A percentile compares a stretch with the other conserved stretches of the same genome.
Evolutionary conservation across 2,888 invertebrate genomes (phyloP).

Genomic region (Cryptus viduatorius): DNA sequence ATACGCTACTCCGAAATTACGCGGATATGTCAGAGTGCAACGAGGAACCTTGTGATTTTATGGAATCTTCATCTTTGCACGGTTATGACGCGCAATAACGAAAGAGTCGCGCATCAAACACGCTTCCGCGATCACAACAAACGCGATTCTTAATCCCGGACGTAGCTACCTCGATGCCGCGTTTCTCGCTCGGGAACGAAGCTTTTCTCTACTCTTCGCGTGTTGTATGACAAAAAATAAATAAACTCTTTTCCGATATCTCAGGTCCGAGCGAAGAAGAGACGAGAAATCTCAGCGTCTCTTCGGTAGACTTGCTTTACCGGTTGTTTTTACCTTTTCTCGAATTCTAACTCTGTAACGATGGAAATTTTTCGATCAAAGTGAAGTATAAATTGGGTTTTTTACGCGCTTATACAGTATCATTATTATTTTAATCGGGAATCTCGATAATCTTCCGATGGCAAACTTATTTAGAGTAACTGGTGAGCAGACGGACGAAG

Average conservation of each 20-base stretch:
- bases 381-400: not conserved
- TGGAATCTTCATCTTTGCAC: constrained; percentile 35
- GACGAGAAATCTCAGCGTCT: constrained; percentile 1
- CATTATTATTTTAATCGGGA: not conserved
- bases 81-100: not conserved
- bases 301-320: not conserved
- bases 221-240: not conserved
- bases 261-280: not conserved
- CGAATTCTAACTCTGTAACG: not conserved
- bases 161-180: not conserved
- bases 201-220: not conserved
- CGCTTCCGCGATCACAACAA: not conserved
- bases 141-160: not conserved
- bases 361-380: constrained; percentile 34
- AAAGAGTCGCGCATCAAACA: not conserved
- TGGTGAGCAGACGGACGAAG: too few relatives aligned
- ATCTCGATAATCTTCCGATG: too few relatives aligned
- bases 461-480: too few relatives aligned
- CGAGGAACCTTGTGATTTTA: constrained; percentile 7
- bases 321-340: not conserved
- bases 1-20: not conserved
- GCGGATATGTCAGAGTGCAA: constrained; percentile 16
- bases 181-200: not conserved
- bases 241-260: not conserved
- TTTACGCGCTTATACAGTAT: not conserved